Percentiles rank a stretch among this genome's conserved stretches.
phyloP scores from a whole-genome alignment of 1,140 invertebrate species.

The Hypothenemus hampei region DNA sequence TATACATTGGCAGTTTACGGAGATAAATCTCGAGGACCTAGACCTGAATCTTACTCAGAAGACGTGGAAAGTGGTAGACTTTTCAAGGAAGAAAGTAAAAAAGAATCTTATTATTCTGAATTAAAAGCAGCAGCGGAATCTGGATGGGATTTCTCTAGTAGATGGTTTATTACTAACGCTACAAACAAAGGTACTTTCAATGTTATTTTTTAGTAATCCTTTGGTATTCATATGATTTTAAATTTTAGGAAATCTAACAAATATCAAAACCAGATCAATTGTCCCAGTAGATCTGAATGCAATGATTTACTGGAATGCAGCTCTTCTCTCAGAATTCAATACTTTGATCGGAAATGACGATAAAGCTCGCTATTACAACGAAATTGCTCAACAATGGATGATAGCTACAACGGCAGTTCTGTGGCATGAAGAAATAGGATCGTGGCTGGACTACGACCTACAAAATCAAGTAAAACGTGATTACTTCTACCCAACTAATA shows the following conservation, averaged over 20 bases:
- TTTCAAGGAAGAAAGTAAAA: conserved; percentile 59
- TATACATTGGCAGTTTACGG: conserved; percentile 67
- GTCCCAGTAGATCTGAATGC: conserved; percentile 88
- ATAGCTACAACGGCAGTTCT: conserved; percentile 62
- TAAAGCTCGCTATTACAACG: conserved; percentile 59
- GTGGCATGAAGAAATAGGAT: conserved; percentile 81
- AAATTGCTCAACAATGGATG: conserved; percentile 58
- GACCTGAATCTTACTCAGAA: conserved; percentile 86
- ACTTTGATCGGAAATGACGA: conserved; percentile 56
- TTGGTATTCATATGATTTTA: not conserved
- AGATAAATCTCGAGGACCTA: conserved; percentile 67
- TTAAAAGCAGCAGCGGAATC: conserved; percentile 87
- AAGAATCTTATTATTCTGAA: conserved; percentile 71
- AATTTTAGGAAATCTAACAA: conserved; percentile 61
- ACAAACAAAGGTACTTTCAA: conserved; percentile 62
- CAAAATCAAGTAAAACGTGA: conserved; percentile 65
- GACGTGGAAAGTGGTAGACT: conserved; percentile 53
- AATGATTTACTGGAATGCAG: conserved; percentile 78
- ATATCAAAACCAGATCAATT: conserved; percentile 70
- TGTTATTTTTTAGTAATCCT: not conserved
- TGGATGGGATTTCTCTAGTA: conserved; percentile 91
- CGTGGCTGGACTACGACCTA: conserved; percentile 84
- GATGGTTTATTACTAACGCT: conserved; percentile 79
- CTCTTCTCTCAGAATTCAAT: conserved; percentile 69
- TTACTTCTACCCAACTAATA: conserved; percentile 84